Evolutionary conservation across 2,113 vertebrate species (phyloP), one percentile per base, ranked within the genome.

Genomic region (Capra hircus): DNA sequence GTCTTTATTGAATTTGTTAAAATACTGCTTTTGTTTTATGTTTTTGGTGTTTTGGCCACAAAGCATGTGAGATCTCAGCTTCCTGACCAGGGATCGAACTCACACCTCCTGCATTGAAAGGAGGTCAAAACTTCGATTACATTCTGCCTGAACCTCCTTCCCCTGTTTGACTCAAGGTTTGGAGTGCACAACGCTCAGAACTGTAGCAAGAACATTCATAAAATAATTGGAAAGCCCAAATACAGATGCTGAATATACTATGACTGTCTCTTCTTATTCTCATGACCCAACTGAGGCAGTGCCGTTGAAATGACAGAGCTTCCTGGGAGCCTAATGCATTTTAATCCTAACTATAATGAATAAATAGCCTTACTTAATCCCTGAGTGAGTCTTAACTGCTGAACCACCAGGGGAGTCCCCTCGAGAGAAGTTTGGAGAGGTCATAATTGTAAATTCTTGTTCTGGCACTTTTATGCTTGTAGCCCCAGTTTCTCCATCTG

Each of bases 141-240:
- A 40, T 59, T 83, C 60, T 21, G 60, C 50, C 78, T 59, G 28
- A 71, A 91, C 45, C 80, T 57, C 60, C 50, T 80, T 21, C 77
- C 45, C 1, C 77, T 21, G 83, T 55, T 3, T 91, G 62, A 62
- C 19, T 27, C 28, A 13, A 91, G 48, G 81, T 43, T 62, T 30
- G 60, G 43, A 71, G 17, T 2, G 43, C 16, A 16, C 55, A 40
- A 43, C 11, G 23, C 53, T 91, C 64, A 57, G 60, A 82, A 50
- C 27, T 36, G 30, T 1, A 64, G 10, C 82, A 77, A 25, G 16
- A 71, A 81, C 2, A 0, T 87, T 50, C 60, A 25, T 48, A 86
- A 82, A 64, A 91, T 86, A 78, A 83, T 33, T 74, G 71, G 53
- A 71, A 91, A 89, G 83, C 43, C 50, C 93, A 91, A 92, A 71